Evolutionary conservation across 2,113 vertebrate genomes (phyloP).

Genomic region (Cyprinus carpio): DNA sequence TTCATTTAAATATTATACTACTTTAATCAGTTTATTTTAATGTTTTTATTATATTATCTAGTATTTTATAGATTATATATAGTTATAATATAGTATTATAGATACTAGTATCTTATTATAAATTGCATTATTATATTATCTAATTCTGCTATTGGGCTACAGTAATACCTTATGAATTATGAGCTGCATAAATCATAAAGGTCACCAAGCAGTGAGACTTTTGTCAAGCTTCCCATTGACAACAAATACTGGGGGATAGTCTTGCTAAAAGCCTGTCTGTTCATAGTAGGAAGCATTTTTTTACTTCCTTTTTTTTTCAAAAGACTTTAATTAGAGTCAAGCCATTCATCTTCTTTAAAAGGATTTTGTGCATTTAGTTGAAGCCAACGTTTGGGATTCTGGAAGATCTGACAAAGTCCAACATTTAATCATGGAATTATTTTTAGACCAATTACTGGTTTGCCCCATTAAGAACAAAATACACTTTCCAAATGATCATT

Average conservation of each 20-base stretch:
- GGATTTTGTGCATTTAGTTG: conserved; percentile 27
- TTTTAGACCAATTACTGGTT: conserved; percentile 40
- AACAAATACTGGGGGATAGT: not conserved
- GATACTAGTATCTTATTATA: too few species aligned
- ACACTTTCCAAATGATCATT: conserved; percentile 22
- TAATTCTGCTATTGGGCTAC: not conserved
- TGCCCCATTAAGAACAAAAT: conserved; percentile 3
- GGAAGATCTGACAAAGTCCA: conserved; percentile 8
- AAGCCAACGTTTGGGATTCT: conserved; percentile 31
- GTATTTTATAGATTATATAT: too few species aligned
- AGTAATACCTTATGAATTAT: not conserved
- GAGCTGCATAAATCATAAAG: not conserved
- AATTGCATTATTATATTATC: not conserved
- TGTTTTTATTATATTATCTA: not conserved
- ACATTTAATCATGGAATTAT: conserved; percentile 21
- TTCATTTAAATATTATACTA: too few species aligned
- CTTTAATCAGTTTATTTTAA: too few species aligned
- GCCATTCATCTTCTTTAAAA: conserved; percentile 26
- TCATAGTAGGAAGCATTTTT: not conserved
- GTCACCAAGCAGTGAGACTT: not conserved
- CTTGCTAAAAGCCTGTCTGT: conserved; percentile 3
- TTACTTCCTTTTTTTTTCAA: conserved; percentile 6
- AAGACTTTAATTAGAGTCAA: conserved; percentile 41
- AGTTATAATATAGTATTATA: too few species aligned
- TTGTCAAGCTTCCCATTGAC: not conserved